Evolutionary conservation across 2,113 vertebrate species (phyloP).

Genomic region (Boulengeromyrus knoepffleri): DNA sequence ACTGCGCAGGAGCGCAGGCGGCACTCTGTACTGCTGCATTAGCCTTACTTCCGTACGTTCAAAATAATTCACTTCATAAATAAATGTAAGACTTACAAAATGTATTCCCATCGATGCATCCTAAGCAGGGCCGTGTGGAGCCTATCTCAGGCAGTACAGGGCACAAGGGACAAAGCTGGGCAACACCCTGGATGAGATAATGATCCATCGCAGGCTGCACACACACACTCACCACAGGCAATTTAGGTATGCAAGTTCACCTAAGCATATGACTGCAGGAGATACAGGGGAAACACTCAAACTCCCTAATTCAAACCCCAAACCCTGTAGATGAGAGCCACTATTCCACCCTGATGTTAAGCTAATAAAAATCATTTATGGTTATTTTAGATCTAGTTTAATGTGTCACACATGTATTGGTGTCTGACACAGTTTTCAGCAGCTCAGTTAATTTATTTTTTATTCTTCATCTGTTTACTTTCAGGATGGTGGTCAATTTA

Average conservation of each 20-base stretch:
- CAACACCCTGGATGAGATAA: neutral
- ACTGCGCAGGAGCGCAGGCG: neutral
- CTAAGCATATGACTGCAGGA: neutral
- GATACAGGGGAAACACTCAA: neutral
- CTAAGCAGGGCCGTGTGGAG: neutral
- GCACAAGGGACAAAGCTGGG: neutral
- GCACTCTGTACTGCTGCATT: neutral
- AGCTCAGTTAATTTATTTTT: neutral
- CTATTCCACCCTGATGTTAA: neutral
- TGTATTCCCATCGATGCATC: neutral
- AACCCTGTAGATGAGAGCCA: neutral
- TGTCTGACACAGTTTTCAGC: neutral
- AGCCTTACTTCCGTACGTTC: neutral
- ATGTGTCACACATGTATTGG: neutral
- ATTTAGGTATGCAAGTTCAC: neutral
- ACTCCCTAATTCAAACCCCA: neutral
- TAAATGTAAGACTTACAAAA: neutral
- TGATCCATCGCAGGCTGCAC: neutral
- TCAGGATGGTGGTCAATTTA: neutral
- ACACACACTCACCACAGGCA: neutral
- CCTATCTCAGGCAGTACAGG: neutral
- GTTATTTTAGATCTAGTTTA: slow-evolving; percentile 1
- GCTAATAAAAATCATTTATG: neutral
- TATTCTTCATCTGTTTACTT: neutral
- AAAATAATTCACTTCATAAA: neutral